Evolutionary conservation across 2,797 vertebrate species (phyloP).

Genomic region (Dicrostonyx torquatus): DNA sequence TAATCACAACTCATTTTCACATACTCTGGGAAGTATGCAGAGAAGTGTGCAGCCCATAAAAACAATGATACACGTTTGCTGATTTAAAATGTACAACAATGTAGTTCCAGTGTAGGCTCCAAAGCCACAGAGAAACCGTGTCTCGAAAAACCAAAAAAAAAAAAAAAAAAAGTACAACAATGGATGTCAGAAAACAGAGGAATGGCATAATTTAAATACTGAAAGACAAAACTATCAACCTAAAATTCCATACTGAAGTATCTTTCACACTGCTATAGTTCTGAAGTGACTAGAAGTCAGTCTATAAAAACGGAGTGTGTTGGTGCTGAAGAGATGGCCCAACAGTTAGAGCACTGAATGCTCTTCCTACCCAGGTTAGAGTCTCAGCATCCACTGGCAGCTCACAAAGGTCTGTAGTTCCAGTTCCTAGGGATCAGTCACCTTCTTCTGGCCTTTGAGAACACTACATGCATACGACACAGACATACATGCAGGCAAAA

Average conservation of each 20-base stretch:
- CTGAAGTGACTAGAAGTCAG: not conserved
- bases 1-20: constrained; percentile 10
- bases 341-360: not conserved
- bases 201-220: not conserved
- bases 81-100: not conserved
- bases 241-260: not conserved
- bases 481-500: not conserved
- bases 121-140: no score
- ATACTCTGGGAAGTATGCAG: constrained; percentile 7
- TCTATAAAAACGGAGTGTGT: not conserved
- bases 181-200: not conserved
- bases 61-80: not conserved
- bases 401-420: not conserved
- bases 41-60: not conserved
- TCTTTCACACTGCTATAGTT: not conserved
- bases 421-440: not conserved
- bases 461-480: not conserved
- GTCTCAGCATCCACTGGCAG: not conserved
- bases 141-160: no score
- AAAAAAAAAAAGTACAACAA: not conserved
- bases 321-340: not conserved
- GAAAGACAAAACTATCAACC: not conserved
- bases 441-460: not conserved
- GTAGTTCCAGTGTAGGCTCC: no score
- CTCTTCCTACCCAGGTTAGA: not conserved